Conservation (phyloP, 2,888 invertebrate species). For the Ypsolopha sequella region DNA sequence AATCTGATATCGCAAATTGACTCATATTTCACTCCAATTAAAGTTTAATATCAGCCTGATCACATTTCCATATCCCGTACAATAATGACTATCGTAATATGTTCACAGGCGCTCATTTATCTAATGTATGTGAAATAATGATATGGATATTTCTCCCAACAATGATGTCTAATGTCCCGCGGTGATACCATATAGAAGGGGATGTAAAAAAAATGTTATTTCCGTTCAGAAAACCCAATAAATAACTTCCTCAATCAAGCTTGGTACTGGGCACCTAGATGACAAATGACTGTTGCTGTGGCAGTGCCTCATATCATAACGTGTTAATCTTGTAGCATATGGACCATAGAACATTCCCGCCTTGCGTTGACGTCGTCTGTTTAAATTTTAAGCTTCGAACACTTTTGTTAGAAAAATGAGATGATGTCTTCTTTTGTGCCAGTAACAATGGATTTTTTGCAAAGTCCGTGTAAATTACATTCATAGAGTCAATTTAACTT, state of each 20-base stretch:
- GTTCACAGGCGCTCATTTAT: constrained; percentile 15
- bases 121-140: constrained; percentile 30
- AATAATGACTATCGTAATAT: neutral
- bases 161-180: constrained; percentile 40
- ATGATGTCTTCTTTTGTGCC: constrained; percentile 65
- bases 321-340: constrained; percentile 63
- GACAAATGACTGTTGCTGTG: constrained; percentile 50
- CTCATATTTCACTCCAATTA: neutral
- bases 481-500: constrained; percentile 30
- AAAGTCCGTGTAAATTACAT: constrained; percentile 46
- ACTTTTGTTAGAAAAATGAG: constrained; percentile 32
- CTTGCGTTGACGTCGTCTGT: constrained; percentile 30
- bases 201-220: constrained; percentile 59
- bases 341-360: constrained; percentile 50
- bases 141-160: constrained; percentile 29
- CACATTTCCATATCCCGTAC: neutral
- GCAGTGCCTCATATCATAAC: constrained; percentile 24
- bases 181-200: constrained; percentile 23
- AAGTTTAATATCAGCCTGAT: neutral
- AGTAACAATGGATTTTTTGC: constrained; percentile 58
- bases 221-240: constrained; percentile 56
- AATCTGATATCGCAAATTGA: no score
- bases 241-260: constrained; percentile 69
- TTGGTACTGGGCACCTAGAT: constrained; percentile 27
- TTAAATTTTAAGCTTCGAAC: constrained; percentile 47